phyloP scores from a whole-genome alignment of 2,797 vertebrate genomes.

The Rallus crepitans region DNA sequence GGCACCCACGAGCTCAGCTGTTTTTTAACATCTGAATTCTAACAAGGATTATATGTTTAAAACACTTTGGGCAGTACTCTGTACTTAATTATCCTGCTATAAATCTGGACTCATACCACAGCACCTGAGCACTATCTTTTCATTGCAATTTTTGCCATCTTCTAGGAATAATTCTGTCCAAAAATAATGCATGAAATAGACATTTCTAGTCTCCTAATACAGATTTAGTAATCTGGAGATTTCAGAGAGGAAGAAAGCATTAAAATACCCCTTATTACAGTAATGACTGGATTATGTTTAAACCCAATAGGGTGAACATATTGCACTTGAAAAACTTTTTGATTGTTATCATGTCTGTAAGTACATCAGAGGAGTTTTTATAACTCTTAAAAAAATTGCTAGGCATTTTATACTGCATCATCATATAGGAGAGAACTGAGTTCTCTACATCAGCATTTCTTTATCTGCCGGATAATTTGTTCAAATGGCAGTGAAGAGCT shows the following conservation, averaged over 20 bases:
- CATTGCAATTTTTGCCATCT: background rate
- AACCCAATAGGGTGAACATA: background rate
- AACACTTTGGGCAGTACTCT: background rate
- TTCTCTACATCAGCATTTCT: background rate
- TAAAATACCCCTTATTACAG: background rate
- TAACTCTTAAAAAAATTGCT: background rate
- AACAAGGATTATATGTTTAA: conserved; percentile 6
- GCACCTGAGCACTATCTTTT: rapidly evolving
- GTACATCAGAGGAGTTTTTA: background rate
- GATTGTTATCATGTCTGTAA: background rate
- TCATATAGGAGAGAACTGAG: background rate
- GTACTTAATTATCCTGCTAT: background rate
- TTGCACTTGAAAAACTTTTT: background rate
- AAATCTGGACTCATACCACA: background rate
- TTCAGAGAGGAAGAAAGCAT: background rate
- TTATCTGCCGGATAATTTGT: background rate
- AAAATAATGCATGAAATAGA: background rate
- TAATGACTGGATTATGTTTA: background rate
- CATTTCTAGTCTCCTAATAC: background rate
- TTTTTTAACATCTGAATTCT: conserved; percentile 53
- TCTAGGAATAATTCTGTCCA: background rate
- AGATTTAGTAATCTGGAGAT: background rate
- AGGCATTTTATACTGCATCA: background rate
- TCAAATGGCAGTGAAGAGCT: background rate
- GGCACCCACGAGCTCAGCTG: conserved; percentile 32